Percentiles rank a stretch among this genome's conserved stretches.
Evolutionary conservation across 1,140 invertebrate genomes (phyloP).

Genomic region (fruit fly (Drosophila melanogaster)): DNA sequence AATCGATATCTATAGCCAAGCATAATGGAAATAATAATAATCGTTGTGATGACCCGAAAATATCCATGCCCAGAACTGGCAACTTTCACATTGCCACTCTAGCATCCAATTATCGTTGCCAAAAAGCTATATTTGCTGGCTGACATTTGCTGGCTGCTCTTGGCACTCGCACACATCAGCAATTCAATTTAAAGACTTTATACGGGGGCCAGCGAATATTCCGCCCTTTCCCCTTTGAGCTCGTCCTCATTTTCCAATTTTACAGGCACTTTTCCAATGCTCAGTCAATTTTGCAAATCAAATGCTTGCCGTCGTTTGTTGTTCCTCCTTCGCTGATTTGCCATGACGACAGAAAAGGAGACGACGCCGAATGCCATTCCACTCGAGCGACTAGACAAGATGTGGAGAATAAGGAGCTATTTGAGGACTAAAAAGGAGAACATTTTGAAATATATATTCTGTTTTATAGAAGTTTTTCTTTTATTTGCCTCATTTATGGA

Average conservation of each 20-base stretch:
- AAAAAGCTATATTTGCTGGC: conserved; percentile 27
- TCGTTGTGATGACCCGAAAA: conserved; percentile 40
- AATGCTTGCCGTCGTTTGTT: conserved; percentile 46
- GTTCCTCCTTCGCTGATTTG: conserved; percentile 44
- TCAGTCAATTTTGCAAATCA: conserved; percentile 83
- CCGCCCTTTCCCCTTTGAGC: conserved; percentile 10
- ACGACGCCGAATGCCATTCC: conserved; percentile 50
- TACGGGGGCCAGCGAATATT: conserved; percentile 14
- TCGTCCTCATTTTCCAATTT: conserved; percentile 65
- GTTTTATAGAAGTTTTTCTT: conserved; percentile 68
- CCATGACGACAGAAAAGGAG: conserved; percentile 34
- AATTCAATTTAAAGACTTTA: conserved; percentile 60
- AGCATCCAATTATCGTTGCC: conserved; percentile 53
- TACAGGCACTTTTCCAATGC: conserved; percentile 77
- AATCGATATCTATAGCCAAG: conserved; percentile 23
- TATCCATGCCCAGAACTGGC: conserved; percentile 31
- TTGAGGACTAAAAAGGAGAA: neutral
- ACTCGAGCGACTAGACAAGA: conserved; percentile 54
- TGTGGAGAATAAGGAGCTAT: conserved; percentile 2
- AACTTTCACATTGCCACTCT: conserved; percentile 47
- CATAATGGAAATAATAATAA: conserved; percentile 34
- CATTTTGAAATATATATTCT: conserved; percentile 37
- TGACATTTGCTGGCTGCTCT: conserved; percentile 40
- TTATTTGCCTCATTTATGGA: conserved; percentile 82
- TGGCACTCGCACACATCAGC: conserved; percentile 8